A percentile compares a stretch with the other conserved stretches of the same genome.
phyloP scores from a whole-genome alignment of 2,888 invertebrate genomes.

The Eristalis arbustorum region DNA sequence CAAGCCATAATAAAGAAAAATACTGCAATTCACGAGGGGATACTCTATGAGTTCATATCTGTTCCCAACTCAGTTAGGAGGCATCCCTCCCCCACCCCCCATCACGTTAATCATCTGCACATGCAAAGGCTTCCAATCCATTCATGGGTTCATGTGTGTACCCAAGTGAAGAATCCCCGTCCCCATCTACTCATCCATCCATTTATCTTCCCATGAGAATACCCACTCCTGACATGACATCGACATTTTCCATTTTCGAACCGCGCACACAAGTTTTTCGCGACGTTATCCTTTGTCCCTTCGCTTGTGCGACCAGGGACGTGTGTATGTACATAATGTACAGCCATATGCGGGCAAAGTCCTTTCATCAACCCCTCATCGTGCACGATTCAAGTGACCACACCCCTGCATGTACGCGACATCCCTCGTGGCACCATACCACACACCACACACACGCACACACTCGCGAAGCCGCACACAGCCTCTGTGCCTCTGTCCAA shows the following conservation, averaged over 20 bases:
- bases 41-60: background rate
- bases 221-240: background rate
- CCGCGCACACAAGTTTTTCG: background rate
- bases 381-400: conserved; percentile 26
- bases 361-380: conserved; percentile 29
- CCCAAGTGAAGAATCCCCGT: background rate
- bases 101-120: background rate
- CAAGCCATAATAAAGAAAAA: background rate
- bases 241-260: background rate
- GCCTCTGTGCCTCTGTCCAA: background rate
- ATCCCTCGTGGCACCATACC: conserved; percentile 13
- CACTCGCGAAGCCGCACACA: background rate
- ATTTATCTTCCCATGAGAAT: background rate
- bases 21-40: background rate
- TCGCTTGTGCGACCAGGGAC: background rate
- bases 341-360: background rate
- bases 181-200: background rate
- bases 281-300: background rate
- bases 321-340: background rate
- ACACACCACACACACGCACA: background rate
- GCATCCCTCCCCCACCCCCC: background rate
- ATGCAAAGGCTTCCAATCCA: background rate
- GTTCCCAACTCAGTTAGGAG: background rate
- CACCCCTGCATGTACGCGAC: conserved; percentile 36
- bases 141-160: background rate